Evolutionary conservation across 2,888 invertebrate species (phyloP), one percentile per base, ranked within the genome.

Genomic region (Dolichomitus sp.): DNA sequence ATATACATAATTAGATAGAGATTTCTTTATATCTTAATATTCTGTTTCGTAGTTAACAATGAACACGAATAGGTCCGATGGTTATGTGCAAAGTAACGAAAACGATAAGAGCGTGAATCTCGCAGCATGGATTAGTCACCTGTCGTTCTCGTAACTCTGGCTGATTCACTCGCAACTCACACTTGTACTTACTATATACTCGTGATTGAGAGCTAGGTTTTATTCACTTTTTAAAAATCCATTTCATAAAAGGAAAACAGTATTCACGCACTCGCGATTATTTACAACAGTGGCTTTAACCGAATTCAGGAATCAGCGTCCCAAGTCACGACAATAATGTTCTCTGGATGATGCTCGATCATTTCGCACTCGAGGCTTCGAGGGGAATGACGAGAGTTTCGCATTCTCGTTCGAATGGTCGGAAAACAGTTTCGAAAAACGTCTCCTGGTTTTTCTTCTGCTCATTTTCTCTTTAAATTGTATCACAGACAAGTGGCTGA

Each of bases 401-500:
- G 23, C 63, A 23, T 48, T 70, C 42, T 76, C 45, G 14, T 75
- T 30, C 40, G 37, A 48, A 69, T 42, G n/a, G 17, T 63, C 33
- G 57, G 76, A 66, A 52, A 80, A 69, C 17, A 68, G 52, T 45
- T 69, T 74, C 42, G 52, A 50, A 68, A 40, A 42, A 40, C 37
- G 72, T 57, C 12, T 59, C 30, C 74, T 17, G n/a, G 27, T 17
- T 61, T 42, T 59, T 30, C 23, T 11, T 12, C 14, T 19, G 54
- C 54, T 54, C 70, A 30, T 30, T 74, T 65, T 48, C 70, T n/a
- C 57, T 52, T 30, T 17, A 73, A 75, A 83, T 85, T 88, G 88
- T 92, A 92, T 92, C 92, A 92, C 92, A 92, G 92, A 91, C 88
- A 91, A 87, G 87, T 81, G 87, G 72, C 78, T 81, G 81, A 59